A percentile compares a stretch with the other conserved stretches of the same genome.
Conservation (phyloP, 2,888 invertebrate species). For the Tipula confusa region DNA sequence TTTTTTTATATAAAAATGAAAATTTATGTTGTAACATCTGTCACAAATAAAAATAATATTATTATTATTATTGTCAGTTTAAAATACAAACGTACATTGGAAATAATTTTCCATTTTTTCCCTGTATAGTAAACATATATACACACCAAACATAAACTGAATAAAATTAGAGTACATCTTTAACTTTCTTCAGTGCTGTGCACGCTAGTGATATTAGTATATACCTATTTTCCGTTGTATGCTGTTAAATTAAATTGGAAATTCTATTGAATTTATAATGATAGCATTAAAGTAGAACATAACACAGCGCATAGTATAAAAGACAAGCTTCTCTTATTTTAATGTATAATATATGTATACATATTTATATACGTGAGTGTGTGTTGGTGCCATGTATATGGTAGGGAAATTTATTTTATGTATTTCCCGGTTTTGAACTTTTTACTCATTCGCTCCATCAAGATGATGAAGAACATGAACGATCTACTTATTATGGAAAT, state of each 20-base stretch:
- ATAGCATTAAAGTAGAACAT: slow-evolving; percentile 20
- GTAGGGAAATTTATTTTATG: neutral
- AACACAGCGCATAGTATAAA: neutral
- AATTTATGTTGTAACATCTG: slow-evolving; percentile 20
- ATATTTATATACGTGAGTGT: neutral
- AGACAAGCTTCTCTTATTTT: neutral
- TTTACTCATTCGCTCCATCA: slow-evolving; percentile 15
- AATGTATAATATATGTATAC: neutral
- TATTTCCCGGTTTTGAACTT: slow-evolving; percentile 25
- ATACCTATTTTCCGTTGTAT: slow-evolving; percentile 14
- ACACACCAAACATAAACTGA: neutral
- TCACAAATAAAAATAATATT: neutral
- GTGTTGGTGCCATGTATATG: neutral
- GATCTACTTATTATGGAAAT: neutral
- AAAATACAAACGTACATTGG: neutral
- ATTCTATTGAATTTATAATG: slow-evolving; percentile 20
- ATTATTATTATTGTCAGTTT: slow-evolving; percentile 14
- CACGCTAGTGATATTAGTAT: neutral
- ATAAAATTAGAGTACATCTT: slow-evolving; percentile 12
- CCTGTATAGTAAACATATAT: neutral
- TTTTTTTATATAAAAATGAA: neutral
- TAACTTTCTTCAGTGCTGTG: neutral
- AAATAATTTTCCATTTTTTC: neutral
- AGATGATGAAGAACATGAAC: neutral
- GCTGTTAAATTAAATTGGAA: slow-evolving; percentile 3